Conservation (phyloP, 2,888 invertebrate species). For the Ernsta delagoae region DNA sequence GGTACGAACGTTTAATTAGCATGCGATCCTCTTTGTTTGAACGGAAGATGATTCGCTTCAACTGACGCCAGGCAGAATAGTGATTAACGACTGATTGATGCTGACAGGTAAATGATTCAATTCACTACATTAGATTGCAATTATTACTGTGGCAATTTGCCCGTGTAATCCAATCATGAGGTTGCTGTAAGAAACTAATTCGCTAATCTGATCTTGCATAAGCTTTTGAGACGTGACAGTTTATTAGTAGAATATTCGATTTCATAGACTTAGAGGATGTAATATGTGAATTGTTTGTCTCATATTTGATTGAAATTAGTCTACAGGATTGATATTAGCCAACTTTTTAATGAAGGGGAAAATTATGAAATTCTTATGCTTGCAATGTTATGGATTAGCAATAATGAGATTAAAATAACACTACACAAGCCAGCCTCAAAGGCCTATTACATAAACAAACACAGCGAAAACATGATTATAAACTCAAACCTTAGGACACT, state of each 20-base stretch:
- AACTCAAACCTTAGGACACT: too few species aligned
- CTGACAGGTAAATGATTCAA: slow-evolving; percentile 39
- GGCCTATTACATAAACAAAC: too few species aligned
- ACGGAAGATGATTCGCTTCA: slow-evolving; percentile 57
- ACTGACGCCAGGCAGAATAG: slow-evolving; percentile 43
- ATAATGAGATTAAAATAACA: too few species aligned
- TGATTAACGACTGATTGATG: slow-evolving; percentile 53
- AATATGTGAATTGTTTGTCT: background rate
- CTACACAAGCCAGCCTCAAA: too few species aligned
- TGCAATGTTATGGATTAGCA: too few species aligned
- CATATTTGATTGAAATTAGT: background rate
- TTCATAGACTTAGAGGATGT: background rate
- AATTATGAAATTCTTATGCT: too few species aligned
- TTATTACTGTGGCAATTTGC: slow-evolving; percentile 30
- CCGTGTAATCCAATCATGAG: slow-evolving; percentile 32
- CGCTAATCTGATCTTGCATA: slow-evolving; percentile 16
- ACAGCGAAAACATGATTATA: too few species aligned
- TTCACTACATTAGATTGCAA: slow-evolving; percentile 33
- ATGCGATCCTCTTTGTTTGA: slow-evolving; percentile 57
- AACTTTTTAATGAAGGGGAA: background rate
- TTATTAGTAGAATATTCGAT: slow-evolving; percentile 11
- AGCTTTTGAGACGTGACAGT: slow-evolving; percentile 21
- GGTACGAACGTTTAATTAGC: slow-evolving; percentile 60
- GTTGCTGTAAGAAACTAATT: slow-evolving; percentile 19
- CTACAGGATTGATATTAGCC: background rate